A percentile compares a stretch with the other conserved stretches of the same genome.
These are phyloP conservation scores for Limnephilus auricula DNA, from an alignment of 2,888 invertebrate genomes.

Conservation along the genomic window DNA sequence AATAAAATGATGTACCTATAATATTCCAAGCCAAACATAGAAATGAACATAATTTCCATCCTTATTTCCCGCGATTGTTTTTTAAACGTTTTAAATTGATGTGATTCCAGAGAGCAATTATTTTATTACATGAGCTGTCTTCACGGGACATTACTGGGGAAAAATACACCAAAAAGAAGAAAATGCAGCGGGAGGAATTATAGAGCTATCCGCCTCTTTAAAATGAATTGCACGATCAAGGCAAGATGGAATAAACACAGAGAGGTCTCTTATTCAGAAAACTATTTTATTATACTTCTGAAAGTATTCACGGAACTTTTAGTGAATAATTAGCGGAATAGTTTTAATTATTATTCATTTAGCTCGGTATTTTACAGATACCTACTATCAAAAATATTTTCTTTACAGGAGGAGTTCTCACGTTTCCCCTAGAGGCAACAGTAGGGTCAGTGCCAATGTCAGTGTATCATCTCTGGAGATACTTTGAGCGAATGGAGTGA, in stretches of 20 bases:
- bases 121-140: slow-evolving; percentile 27
- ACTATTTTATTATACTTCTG: neutral
- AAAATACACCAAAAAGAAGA: slow-evolving; percentile 3
- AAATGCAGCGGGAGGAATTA: slow-evolving; percentile 25
- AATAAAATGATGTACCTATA: neutral
- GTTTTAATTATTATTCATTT: neutral
- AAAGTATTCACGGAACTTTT: neutral
- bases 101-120: slow-evolving; percentile 3
- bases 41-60: neutral
- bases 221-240: slow-evolving; percentile 57
- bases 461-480: no score
- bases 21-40: neutral
- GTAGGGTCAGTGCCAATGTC: no score
- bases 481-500: no score
- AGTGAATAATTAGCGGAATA: neutral
- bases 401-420: neutral
- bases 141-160: slow-evolving; percentile 8
- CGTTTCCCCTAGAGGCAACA: neutral
- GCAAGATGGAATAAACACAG: neutral
- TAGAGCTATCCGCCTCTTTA: slow-evolving; percentile 45
- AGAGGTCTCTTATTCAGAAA: neutral
- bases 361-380: neutral
- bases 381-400: neutral
- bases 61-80: neutral
- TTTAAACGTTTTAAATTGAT: neutral